Evolutionary conservation across 2,113 vertebrate genomes (phyloP).

Genomic region (Marmota flaviventris): DNA sequence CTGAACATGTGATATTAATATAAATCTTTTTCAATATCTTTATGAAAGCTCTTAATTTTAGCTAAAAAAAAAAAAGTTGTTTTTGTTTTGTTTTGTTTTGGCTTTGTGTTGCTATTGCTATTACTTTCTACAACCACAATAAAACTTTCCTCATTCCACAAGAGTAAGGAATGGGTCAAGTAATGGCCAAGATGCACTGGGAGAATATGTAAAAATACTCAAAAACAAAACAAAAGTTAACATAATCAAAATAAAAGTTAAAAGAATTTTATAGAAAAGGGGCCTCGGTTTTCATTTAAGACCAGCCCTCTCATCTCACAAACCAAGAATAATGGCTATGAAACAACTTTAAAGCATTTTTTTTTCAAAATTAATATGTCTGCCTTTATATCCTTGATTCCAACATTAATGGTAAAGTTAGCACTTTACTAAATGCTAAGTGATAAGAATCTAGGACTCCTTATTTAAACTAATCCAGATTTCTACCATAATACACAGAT

Average conservation of each 20-base stretch:
- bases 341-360: slow-evolving; percentile 63
- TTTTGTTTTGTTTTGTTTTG: no score
- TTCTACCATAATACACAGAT: background rate
- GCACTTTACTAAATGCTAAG: background rate
- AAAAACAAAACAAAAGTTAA: slow-evolving; percentile 12
- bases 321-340: background rate
- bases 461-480: background rate
- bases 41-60: slow-evolving; percentile 67
- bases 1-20: slow-evolving; percentile 76
- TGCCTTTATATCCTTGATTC: slow-evolving; percentile 12
- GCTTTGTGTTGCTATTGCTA: slow-evolving; percentile 24
- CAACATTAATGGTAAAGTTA: slow-evolving; percentile 36
- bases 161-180: slow-evolving; percentile 20
- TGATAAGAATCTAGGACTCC: background rate
- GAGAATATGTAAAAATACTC: slow-evolving; percentile 43
- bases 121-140: slow-evolving; percentile 56
- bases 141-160: slow-evolving; percentile 44
- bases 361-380: slow-evolving; percentile 49
- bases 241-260: background rate
- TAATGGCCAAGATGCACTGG: background rate
- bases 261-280: background rate
- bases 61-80: background rate
- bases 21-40: slow-evolving; percentile 69
- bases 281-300: slow-evolving; percentile 21
- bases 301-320: background rate